These are phyloP conservation scores for Lordiphosa clarofinis DNA, from an alignment of 1,140 invertebrate genomes.

Conservation along the genomic window DNA sequence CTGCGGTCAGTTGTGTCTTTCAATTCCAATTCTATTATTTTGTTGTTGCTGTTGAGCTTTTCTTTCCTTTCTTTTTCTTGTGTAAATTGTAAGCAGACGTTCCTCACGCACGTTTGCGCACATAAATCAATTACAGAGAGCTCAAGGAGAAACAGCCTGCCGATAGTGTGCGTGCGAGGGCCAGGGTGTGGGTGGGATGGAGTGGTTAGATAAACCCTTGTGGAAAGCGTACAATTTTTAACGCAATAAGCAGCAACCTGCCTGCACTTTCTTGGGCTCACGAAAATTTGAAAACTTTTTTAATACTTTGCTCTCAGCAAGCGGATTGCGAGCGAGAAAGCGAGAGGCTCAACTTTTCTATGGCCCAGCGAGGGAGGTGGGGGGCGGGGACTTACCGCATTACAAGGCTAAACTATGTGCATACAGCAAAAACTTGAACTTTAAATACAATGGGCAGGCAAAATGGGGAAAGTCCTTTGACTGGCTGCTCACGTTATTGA, in stretches of 20 bases:
- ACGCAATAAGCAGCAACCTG: conserved; percentile 71
- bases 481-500: conserved; percentile 46
- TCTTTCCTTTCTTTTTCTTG: not conserved
- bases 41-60: too few species aligned
- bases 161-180: conserved; percentile 22
- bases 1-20: conserved; percentile 10
- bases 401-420: conserved; percentile 44
- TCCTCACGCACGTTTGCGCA: conserved; percentile 63
- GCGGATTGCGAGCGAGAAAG: not conserved
- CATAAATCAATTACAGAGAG: conserved; percentile 74
- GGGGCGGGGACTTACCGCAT: conserved; percentile 36
- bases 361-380: conserved; percentile 3
- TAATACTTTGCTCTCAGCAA: conserved; percentile 51
- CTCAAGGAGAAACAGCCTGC: conserved; percentile 34
- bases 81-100: conserved; percentile 64
- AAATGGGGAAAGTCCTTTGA: conserved; percentile 6
- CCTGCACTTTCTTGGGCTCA: conserved; percentile 58
- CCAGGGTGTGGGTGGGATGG: not conserved
- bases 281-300: conserved; percentile 74
- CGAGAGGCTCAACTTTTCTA: not conserved
- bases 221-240: conserved; percentile 33
- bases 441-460: conserved; percentile 21
- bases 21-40: conserved; percentile 13
- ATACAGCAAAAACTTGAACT: conserved; percentile 41
- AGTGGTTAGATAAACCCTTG: not conserved